phyloP scores from a whole-genome alignment of 1,140 invertebrate species.

The Bilobella aurantiaca region DNA sequence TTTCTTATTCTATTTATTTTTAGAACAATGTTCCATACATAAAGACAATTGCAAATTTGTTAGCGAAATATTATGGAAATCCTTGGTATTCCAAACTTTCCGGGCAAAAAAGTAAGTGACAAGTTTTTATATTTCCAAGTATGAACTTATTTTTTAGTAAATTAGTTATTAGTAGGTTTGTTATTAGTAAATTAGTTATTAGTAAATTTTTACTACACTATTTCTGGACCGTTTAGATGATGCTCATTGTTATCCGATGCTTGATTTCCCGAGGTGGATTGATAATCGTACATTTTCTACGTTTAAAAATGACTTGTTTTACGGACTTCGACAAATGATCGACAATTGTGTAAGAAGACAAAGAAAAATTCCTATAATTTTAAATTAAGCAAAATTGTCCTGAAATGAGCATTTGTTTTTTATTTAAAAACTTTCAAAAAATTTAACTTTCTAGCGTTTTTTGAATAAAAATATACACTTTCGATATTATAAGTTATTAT shows the following conservation, averaged over 20 bases:
- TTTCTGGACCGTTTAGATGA: slow-evolving; percentile 6
- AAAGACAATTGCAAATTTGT: slow-evolving; percentile 18
- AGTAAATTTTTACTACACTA: neutral
- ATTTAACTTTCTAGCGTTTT: no score
- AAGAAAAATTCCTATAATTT: neutral
- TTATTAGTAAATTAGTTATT: no score
- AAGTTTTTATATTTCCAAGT: no score
- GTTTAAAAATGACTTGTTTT: slow-evolving; percentile 12
- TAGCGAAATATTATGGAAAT: slow-evolving; percentile 15
- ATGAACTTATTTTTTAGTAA: no score
- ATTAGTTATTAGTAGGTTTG: no score
- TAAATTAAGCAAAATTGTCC: neutral
- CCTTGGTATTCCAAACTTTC: slow-evolving; percentile 19
- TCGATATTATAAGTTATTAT: no score
- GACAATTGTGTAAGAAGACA: slow-evolving; percentile 14
- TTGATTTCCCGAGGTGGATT: slow-evolving; percentile 6
- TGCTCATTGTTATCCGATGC: slow-evolving; percentile 8
- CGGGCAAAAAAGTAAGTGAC: slow-evolving; percentile 4
- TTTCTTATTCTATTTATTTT: neutral
- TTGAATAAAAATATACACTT: no score
- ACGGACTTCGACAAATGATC: slow-evolving; percentile 11
- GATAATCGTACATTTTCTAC: slow-evolving; percentile 5
- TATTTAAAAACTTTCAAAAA: no score
- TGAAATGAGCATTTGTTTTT: neutral
- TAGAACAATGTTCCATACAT: slow-evolving; percentile 19